These are phyloP conservation scores for Andrena marginata DNA, from an alignment of 2,888 invertebrate genomes.

Conservation along the genomic window DNA sequence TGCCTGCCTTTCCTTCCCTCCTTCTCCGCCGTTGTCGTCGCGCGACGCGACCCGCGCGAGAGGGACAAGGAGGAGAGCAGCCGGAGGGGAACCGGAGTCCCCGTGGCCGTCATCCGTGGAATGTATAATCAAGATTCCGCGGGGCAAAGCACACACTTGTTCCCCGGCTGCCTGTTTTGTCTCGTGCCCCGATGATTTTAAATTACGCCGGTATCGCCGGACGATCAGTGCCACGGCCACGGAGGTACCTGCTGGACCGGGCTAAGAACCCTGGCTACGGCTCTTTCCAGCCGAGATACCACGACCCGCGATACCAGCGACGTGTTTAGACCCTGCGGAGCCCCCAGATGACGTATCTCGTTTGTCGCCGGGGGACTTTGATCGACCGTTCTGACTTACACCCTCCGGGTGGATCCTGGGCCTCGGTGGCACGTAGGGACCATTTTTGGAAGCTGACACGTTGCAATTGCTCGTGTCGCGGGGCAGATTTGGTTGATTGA, in stretches of 20 bases:
- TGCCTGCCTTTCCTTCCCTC: constrained; percentile 16
- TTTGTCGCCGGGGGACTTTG: constrained; percentile 39
- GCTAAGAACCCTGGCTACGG: constrained; percentile 72
- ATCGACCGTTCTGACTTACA: constrained; percentile 24
- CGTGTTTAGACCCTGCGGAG: constrained; percentile 64
- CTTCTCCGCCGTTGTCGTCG: constrained; percentile 39
- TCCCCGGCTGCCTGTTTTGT: constrained; percentile 79
- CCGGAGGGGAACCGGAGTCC: constrained; percentile 40
- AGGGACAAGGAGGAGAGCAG: constrained; percentile 54
- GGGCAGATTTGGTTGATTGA: neutral
- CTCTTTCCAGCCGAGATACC: constrained; percentile 74
- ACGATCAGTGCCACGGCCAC: constrained; percentile 78
- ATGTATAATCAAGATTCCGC: constrained; percentile 82
- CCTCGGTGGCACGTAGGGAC: constrained; percentile 1
- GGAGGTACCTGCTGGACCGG: constrained; percentile 76
- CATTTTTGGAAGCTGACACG: neutral
- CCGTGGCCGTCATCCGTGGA: constrained; percentile 76
- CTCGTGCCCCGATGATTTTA: constrained; percentile 82
- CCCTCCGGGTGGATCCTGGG: neutral
- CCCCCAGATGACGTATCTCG: constrained; percentile 50
- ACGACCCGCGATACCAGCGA: constrained; percentile 70
- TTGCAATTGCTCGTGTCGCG: neutral
- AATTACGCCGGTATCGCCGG: constrained; percentile 80
- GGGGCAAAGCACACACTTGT: constrained; percentile 78
- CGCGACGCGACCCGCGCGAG: constrained; percentile 16